Conservation (phyloP, 2,888 invertebrate species). For the Oligia latruncula region DNA sequence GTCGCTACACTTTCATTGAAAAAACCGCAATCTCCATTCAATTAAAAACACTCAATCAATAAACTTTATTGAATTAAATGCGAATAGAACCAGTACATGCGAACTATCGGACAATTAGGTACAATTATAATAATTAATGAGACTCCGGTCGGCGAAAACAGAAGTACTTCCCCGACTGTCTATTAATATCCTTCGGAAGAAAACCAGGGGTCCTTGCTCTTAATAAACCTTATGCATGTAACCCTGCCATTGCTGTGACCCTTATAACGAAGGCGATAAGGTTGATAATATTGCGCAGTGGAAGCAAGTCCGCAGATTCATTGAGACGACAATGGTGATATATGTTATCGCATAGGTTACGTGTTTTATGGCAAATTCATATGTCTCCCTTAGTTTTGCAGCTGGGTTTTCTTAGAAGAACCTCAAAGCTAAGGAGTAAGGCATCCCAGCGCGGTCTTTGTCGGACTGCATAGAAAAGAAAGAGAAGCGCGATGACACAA, state of each 20-base stretch:
- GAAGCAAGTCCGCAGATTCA: slow-evolving; percentile 59
- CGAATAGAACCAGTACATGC: slow-evolving; percentile 46
- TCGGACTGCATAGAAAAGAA: no score
- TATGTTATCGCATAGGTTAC: slow-evolving; percentile 65
- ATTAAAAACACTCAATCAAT: slow-evolving; percentile 61
- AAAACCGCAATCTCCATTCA: slow-evolving; percentile 50
- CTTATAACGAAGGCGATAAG: slow-evolving; percentile 17
- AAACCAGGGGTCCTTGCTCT: slow-evolving; percentile 72
- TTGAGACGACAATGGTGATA: slow-evolving; percentile 67
- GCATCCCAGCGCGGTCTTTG: neutral
- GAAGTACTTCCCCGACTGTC: slow-evolving; percentile 51
- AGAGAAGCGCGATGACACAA: no score
- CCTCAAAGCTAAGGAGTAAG: neutral
- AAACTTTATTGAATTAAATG: slow-evolving; percentile 59
- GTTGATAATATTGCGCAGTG: slow-evolving; percentile 23
- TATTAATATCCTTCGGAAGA: slow-evolving; percentile 68
- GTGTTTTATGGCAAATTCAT: slow-evolving; percentile 46
- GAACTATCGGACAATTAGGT: slow-evolving; percentile 55
- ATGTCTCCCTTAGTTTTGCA: slow-evolving; percentile 20
- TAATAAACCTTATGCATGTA: slow-evolving; percentile 32
- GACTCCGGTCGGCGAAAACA: slow-evolving; percentile 39
- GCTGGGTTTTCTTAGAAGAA: slow-evolving; percentile 9
- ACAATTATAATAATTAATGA: slow-evolving; percentile 57
- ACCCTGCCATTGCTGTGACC: neutral
- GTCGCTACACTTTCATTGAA: slow-evolving; percentile 52